phyloP scores from a whole-genome alignment of 2,113 vertebrate species.

The Tichodroma muraria region DNA sequence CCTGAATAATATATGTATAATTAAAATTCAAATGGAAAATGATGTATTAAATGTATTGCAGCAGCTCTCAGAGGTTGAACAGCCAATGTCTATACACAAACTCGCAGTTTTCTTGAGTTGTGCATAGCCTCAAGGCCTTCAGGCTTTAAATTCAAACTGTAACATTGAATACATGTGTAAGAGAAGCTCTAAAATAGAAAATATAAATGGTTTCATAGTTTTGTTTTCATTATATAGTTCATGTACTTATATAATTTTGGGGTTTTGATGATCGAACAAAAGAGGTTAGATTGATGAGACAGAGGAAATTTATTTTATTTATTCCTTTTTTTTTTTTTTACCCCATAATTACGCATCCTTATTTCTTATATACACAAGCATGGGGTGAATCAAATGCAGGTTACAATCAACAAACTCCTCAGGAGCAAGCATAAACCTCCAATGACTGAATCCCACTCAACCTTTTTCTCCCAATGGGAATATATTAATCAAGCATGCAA shows the following conservation, averaged over 20 bases:
- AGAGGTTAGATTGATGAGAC: neutral
- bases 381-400: neutral
- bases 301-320: neutral
- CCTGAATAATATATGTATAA: neutral
- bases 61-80: neutral
- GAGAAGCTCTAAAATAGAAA: neutral
- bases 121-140: neutral
- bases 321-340: neutral
- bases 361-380: neutral
- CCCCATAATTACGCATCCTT: neutral
- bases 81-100: neutral
- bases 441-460: neutral
- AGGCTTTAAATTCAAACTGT: neutral
- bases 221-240: neutral
- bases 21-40: neutral
- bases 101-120: neutral
- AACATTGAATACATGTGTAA: neutral
- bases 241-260: accelerated
- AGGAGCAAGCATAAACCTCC: neutral
- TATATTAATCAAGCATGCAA: neutral
- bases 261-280: neutral
- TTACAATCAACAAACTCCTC: neutral
- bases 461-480: neutral
- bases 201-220: too few species aligned
- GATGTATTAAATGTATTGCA: neutral